These are phyloP conservation scores for Bugula neritina DNA, from an alignment of 2,888 invertebrate genomes.

Conservation along the genomic window DNA sequence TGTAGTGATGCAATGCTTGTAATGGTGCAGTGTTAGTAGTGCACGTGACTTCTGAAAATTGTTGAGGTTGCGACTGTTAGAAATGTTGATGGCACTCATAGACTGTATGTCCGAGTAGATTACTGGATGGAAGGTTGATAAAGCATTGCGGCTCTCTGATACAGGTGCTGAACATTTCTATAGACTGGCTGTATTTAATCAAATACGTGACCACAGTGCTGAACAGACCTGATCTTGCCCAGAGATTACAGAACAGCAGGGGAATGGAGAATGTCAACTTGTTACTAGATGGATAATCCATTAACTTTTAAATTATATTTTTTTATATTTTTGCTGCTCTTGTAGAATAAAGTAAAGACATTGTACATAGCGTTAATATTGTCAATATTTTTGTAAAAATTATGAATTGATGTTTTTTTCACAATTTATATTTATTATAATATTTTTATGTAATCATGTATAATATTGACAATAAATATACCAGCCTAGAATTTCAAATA, in stretches of 20 bases:
- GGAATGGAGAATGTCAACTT: slow-evolving; percentile 24
- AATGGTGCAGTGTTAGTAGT: not conserved
- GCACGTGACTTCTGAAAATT: too few relatives aligned
- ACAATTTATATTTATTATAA: not conserved
- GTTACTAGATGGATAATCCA: not conserved
- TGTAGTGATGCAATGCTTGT: not conserved
- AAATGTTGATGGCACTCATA: too few relatives aligned
- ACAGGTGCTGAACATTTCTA: slow-evolving; percentile 23
- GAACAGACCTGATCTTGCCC: slow-evolving; percentile 17
- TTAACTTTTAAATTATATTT: slow-evolving; percentile 10
- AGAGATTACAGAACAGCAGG: slow-evolving; percentile 14
- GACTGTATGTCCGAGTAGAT: too few relatives aligned
- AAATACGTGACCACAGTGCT: not conserved
- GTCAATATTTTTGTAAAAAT: not conserved
- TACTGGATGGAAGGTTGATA: too few relatives aligned
- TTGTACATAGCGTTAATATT: not conserved
- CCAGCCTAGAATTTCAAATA: not conserved
- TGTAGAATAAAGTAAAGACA: not conserved
- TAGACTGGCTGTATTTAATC: slow-evolving; percentile 9
- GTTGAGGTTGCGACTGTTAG: too few relatives aligned
- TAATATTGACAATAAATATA: not conserved
- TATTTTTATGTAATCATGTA: not conserved
- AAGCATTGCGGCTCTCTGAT: too few relatives aligned
- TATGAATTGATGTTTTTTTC: too few relatives aligned
- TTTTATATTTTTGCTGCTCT: not conserved